These are phyloP conservation scores for Taenaris catops DNA, from an alignment of 2,888 invertebrate genomes.

Conservation along the genomic window DNA sequence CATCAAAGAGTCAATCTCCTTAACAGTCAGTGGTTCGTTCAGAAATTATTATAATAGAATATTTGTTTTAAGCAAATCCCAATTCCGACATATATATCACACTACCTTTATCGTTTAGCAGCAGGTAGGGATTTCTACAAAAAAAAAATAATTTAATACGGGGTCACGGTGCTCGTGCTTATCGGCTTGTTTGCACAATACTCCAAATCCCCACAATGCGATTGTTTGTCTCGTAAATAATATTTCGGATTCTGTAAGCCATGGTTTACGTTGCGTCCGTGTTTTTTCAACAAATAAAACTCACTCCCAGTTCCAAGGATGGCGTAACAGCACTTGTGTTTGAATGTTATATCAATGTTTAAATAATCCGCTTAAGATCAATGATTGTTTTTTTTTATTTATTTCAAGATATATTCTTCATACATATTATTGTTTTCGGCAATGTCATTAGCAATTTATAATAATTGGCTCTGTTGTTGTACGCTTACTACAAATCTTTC, in stretches of 20 bases:
- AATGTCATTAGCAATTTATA: too few relatives aligned
- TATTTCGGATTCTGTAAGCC: constrained; percentile 26
- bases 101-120: constrained; percentile 13
- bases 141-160: constrained; percentile 29
- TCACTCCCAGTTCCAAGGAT: constrained; percentile 6
- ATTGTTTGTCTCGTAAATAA: constrained; percentile 53
- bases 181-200: constrained; percentile 44
- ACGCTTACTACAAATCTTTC: too few relatives aligned
- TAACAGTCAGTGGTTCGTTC: too few relatives aligned
- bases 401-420: too few relatives aligned
- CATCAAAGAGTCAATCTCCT: too few relatives aligned
- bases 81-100: constrained; percentile 11
- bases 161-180: constrained; percentile 38
- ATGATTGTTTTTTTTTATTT: too few relatives aligned
- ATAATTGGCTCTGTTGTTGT: too few relatives aligned
- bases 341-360: not conserved
- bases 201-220: constrained; percentile 43
- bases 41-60: too few relatives aligned
- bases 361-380: not conserved
- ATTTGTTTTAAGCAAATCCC: too few relatives aligned
- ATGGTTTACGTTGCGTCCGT: constrained; percentile 16
- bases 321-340: not conserved
- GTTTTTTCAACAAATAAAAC: constrained; percentile 22
- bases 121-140: constrained; percentile 24
- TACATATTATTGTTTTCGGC: too few relatives aligned